phyloP scores from a whole-genome alignment of 2,888 invertebrate genomes.

The Timandra comae region DNA sequence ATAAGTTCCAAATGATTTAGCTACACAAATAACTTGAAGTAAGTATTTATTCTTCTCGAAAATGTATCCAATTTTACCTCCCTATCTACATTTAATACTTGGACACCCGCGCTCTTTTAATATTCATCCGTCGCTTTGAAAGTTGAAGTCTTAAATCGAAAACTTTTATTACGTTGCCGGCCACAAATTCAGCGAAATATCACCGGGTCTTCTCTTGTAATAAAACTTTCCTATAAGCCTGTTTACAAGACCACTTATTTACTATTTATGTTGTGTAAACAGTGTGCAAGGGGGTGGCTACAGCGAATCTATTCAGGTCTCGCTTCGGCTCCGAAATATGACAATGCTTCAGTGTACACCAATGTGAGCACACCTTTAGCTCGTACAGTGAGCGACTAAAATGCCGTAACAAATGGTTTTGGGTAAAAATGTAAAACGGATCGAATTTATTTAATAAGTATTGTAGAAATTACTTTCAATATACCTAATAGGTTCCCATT shows the following conservation, averaged over 20 bases:
- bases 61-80: too few species aligned
- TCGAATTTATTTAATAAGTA: too few species aligned
- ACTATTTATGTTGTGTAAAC: slow-evolving; percentile 62
- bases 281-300: slow-evolving; percentile 49
- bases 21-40: too few species aligned
- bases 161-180: slow-evolving; percentile 4
- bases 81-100: too few species aligned
- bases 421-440: too few species aligned
- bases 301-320: slow-evolving; percentile 55
- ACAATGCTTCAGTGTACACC: slow-evolving; percentile 61
- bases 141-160: slow-evolving; percentile 1
- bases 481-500: too few species aligned
- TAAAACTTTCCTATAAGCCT: slow-evolving; percentile 54
- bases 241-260: slow-evolving; percentile 54
- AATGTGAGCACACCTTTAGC: slow-evolving; percentile 61
- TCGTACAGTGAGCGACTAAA: slow-evolving; percentile 37
- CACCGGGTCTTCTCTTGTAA: slow-evolving; percentile 22
- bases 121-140: background rate
- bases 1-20: too few species aligned
- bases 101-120: background rate
- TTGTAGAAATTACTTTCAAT: too few species aligned
- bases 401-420: too few species aligned
- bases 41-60: too few species aligned
- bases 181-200: slow-evolving; percentile 3
- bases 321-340: slow-evolving; percentile 54